Evolutionary conservation across 2,888 invertebrate species (phyloP), one percentile per base, ranked within the genome.

Genomic region (Heliconius aoede): DNA sequence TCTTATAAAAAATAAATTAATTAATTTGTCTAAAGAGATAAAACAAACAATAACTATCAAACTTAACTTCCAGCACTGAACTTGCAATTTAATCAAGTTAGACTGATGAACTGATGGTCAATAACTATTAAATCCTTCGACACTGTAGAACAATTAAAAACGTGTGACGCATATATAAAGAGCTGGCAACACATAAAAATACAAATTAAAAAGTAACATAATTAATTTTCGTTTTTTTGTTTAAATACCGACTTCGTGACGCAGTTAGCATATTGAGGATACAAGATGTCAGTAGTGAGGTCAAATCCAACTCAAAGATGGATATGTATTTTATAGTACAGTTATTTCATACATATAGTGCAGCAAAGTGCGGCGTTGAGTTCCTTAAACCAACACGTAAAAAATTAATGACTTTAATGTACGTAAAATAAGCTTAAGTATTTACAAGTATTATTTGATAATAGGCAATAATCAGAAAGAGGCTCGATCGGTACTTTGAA

Each of bases 401-500:
- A 24, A 24, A 26, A 8, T 9, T n/a, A 3, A 58, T 58, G 0
- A n/a, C 13, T 60, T 13, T 60, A 60, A 26, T 7, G 24, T 15
- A 26, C 60, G 7, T 3, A 2, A 28, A 26, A 18, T 60, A 60
- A 5, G 26, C n/a, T n/a, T 36, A 13, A 64, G 13, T 36, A 32
- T 36, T 64, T n/a, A n/a, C 64, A 32, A 64, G n/a, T 24, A 32
- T 64, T 32, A 64, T 64, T 64, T 0, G n/a, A 36, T 64, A 64
- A 64, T 26, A 36, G 36, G 64, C 64, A 64, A 64, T 64, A 64
- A 64, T n/a, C n/a, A n/a, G n/a, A n/a, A n/a, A n/a, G n/a, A n/a
- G n/a, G 64, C 64, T 64, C 13, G n/a, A 36, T 64, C 64, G n/a
- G 36, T 36, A 36, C 24, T 64, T 64, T 36, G 64, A 64, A 64